A percentile compares a stretch with the other conserved stretches of the same genome.
These are phyloP conservation scores for Anas platyrhynchos DNA, from an alignment of 2,113 vertebrate species.

Conservation along the genomic window DNA sequence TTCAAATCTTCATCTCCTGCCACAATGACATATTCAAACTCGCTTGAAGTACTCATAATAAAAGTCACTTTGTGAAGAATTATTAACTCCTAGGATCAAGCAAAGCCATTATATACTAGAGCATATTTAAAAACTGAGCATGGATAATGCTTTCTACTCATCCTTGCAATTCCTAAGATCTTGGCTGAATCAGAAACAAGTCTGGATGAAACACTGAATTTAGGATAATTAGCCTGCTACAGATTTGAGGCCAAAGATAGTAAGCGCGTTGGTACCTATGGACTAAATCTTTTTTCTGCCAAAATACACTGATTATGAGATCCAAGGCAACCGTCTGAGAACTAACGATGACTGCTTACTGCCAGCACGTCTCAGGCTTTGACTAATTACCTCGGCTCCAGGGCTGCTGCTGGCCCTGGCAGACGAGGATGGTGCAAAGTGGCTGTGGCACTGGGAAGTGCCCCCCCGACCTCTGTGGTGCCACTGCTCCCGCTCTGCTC, in stretches of 20 bases:
- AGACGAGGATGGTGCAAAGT: rapidly evolving
- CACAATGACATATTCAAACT: conserved; percentile 68
- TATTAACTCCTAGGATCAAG: conserved; percentile 67
- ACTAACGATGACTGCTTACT: background rate
- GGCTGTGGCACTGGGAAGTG: rapidly evolving
- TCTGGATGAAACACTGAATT: background rate
- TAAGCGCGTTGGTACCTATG: background rate
- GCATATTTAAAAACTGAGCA: conserved; percentile 28
- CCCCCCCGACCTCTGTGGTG: background rate
- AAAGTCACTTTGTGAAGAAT: conserved; percentile 66
- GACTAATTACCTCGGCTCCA: rapidly evolving
- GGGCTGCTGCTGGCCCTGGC: background rate
- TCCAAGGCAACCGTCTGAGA: background rate
- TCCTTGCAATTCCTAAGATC: background rate
- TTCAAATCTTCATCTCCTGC: conserved; percentile 62
- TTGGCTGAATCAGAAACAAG: background rate
- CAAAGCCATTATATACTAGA: conserved; percentile 25
- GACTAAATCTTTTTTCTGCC: background rate
- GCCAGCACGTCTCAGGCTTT: rapidly evolving
- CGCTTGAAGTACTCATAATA: conserved; percentile 52
- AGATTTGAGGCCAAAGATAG: background rate
- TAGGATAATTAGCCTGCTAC: background rate
- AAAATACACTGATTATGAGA: background rate
- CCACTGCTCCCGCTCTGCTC: rapidly evolving
- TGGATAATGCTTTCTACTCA: background rate